Evolutionary conservation across 2,113 vertebrate genomes (phyloP).

Genomic region (Monarcha castaneiventris): DNA sequence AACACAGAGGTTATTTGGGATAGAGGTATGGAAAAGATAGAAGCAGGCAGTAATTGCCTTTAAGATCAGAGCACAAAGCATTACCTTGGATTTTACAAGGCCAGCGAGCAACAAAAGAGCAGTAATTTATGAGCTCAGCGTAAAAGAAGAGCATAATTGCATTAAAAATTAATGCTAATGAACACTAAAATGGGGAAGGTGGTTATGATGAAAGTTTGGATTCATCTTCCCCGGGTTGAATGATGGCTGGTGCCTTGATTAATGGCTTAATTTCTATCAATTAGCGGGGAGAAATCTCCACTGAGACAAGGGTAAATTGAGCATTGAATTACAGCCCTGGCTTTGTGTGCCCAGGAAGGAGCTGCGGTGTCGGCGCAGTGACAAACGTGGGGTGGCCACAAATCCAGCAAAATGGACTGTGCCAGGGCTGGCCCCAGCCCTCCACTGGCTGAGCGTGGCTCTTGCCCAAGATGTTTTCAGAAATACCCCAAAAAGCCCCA

Average conservation of each 20-base stretch:
- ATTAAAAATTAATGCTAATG: conserved; percentile 99
- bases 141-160: conserved; percentile 99
- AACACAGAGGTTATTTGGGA: conserved; percentile 86
- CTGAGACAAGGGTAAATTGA: conserved; percentile 95
- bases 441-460: neutral
- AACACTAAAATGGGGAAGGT: conserved; percentile 99
- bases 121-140: conserved; percentile 99
- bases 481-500: neutral
- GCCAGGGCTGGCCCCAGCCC: neutral
- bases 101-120: conserved; percentile 98
- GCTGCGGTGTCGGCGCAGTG: conserved; percentile 70
- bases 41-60: conserved; percentile 98
- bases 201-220: conserved; percentile 99
- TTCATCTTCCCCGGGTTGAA: conserved; percentile 98
- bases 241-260: conserved; percentile 99
- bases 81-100: conserved; percentile 99
- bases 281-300: conserved; percentile 95
- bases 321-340: conserved; percentile 97
- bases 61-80: conserved; percentile 99
- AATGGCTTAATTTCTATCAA: conserved; percentile 99
- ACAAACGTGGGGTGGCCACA: conserved; percentile 59
- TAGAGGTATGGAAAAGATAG: conserved; percentile 86
- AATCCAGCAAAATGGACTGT: accelerated
- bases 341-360: conserved; percentile 77
- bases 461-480: neutral